Conservation (phyloP, 2,797 vertebrate genomes). For the Neoniphon sammara region DNA sequence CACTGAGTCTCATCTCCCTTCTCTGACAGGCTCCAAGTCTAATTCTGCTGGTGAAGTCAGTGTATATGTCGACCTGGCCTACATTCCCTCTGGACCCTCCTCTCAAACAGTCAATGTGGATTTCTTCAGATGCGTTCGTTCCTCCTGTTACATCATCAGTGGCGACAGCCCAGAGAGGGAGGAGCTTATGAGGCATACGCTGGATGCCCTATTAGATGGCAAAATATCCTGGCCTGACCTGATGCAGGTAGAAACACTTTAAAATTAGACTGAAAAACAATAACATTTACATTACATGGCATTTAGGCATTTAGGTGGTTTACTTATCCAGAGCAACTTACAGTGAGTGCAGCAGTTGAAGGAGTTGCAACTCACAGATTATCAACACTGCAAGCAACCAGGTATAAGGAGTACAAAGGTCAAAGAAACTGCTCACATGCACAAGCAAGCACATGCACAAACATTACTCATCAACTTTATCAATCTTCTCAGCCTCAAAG, state of each 20-base stretch:
- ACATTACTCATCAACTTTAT: too few species aligned
- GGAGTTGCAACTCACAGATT: background rate
- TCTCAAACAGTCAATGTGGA: constrained; percentile 85
- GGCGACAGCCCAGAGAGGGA: constrained; percentile 85
- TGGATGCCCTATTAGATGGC: constrained; percentile 88
- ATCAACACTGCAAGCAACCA: background rate
- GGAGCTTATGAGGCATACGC: constrained; percentile 83
- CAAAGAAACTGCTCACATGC: background rate
- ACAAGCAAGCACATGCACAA: background rate
- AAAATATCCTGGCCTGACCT: constrained; percentile 86
- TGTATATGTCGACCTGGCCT: constrained; percentile 92
- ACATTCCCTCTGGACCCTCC: constrained; percentile 88
- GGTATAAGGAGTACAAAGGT: background rate
- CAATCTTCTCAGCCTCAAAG: background rate
- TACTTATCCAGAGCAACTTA: background rate
- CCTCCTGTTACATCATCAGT: constrained; percentile 93
- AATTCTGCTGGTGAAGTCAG: constrained; percentile 60
- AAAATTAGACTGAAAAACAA: background rate
- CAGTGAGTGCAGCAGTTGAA: background rate
- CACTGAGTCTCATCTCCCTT: background rate
- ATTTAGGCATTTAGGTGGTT: background rate
- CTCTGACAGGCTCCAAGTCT: constrained; percentile 61
- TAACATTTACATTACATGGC: background rate
- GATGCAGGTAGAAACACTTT: constrained; percentile 83
- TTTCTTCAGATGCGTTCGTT: constrained; percentile 89